Conservation (phyloP, 2,797 vertebrate genomes). For the Poecilia picta region DNA sequence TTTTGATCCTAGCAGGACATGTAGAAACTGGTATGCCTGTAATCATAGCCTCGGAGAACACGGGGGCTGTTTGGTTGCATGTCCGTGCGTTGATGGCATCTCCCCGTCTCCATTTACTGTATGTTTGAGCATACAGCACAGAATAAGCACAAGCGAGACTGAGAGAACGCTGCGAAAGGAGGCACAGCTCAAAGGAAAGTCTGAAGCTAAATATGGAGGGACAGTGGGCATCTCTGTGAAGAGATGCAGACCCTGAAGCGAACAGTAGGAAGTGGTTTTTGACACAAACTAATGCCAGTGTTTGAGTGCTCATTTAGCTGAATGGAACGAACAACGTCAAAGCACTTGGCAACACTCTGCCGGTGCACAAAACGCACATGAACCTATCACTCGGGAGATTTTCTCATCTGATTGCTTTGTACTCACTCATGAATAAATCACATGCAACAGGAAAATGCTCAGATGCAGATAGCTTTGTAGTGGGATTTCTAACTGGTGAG, state of each 20-base stretch:
- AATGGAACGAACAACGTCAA: conserved; percentile 44
- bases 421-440: conserved; percentile 75
- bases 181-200: conserved; percentile 5
- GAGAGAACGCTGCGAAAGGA: conserved; percentile 29
- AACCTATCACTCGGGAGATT: conserved; percentile 65
- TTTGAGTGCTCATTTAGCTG: conserved; percentile 50
- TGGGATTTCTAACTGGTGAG: conserved; percentile 45
- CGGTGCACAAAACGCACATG: conserved; percentile 63
- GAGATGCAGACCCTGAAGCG: conserved; percentile 38
- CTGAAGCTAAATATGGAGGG: conserved; percentile 42
- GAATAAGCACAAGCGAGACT: conserved; percentile 45
- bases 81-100: conserved; percentile 14
- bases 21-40: conserved; percentile 50
- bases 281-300: conserved; percentile 47
- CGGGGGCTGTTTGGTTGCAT: conserved; percentile 50
- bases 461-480: conserved; percentile 54
- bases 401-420: conserved; percentile 73
- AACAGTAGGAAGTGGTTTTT: conserved; percentile 34
- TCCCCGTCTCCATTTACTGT: conserved; percentile 5
- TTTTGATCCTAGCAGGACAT: conserved; percentile 54
- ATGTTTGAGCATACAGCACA: conserved; percentile 51
- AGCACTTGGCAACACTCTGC: conserved; percentile 53
- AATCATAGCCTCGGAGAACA: conserved; percentile 57
- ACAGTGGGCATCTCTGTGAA: conserved; percentile 46
- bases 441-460: conserved; percentile 60